Conservation (phyloP, 92 coral and sea anemone species). For the Diadumene lineata region DNA sequence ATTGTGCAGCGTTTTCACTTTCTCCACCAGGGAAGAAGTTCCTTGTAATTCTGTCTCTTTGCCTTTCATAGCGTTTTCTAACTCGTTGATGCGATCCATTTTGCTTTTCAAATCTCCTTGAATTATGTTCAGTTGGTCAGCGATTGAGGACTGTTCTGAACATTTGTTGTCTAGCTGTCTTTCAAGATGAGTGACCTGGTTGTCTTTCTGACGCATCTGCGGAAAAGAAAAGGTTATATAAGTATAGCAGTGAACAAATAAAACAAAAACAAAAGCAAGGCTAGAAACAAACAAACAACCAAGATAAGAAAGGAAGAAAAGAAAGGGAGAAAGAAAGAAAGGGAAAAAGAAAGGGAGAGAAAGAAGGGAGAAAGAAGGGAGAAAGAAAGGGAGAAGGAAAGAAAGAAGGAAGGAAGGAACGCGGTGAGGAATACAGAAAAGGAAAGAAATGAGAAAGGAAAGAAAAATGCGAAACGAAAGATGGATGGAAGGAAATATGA, state of each 20-base stretch:
- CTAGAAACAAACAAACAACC: background rate
- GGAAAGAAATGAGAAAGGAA: background rate
- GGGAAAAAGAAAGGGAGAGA: background rate
- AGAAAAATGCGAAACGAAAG: background rate
- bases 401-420: background rate
- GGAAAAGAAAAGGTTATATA: background rate
- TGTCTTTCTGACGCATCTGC: constrained; percentile 80
- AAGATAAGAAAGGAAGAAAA: background rate
- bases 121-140: constrained; percentile 61
- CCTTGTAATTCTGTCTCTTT: constrained; percentile 74
- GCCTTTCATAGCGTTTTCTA: constrained; percentile 66
- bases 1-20: constrained; percentile 76
- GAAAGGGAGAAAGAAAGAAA: background rate
- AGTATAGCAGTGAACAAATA: background rate
- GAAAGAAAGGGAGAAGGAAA: background rate
- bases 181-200: constrained; percentile 66
- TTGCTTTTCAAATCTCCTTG: constrained; percentile 70
- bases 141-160: constrained; percentile 69
- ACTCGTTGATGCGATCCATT: constrained; percentile 47
- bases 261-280: background rate
- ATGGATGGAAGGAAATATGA: background rate
- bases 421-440: background rate
- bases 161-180: constrained; percentile 76
- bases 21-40: constrained; percentile 73
- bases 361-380: background rate